Percentiles rank a stretch among this genome's conserved stretches.
phyloP scores from a whole-genome alignment of 2,113 vertebrate species.

The Lampris megalopsis region DNA sequence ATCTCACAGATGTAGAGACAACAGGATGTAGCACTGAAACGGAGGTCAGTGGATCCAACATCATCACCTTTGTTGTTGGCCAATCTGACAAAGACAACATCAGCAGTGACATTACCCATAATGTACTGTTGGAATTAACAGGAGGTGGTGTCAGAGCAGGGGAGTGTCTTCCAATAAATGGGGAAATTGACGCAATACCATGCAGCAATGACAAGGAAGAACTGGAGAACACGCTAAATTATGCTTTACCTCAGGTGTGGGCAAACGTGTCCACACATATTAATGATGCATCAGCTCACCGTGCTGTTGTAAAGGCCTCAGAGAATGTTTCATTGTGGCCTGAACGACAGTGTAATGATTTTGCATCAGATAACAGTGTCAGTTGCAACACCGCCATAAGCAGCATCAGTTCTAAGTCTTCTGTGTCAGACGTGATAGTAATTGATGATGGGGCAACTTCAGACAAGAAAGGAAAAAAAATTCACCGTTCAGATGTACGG shows the following conservation, averaged over 20 bases:
- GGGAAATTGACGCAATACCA: neutral
- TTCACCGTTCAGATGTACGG: constrained; percentile 7
- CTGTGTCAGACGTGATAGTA: constrained; percentile 39
- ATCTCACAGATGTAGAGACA: neutral
- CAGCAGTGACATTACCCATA: constrained; percentile 8
- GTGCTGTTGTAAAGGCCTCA: neutral
- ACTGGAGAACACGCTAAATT: neutral
- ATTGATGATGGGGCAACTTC: constrained; percentile 34
- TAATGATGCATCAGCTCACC: neutral
- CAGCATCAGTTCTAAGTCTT: neutral
- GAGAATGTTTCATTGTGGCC: neutral
- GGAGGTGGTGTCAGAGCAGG: constrained; percentile 44
- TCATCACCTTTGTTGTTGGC: constrained; percentile 48
- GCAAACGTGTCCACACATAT: neutral
- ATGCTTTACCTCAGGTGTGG: neutral
- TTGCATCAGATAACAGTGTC: neutral
- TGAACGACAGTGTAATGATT: neutral
- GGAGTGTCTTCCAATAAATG: neutral
- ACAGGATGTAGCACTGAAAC: constrained; percentile 1
- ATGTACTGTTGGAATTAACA: constrained; percentile 6
- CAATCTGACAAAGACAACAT: constrained; percentile 36
- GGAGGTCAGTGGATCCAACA: constrained; percentile 75
- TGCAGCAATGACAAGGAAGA: neutral
- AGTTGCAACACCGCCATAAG: neutral
- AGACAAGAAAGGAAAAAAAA: constrained; percentile 27